Evolutionary conservation across 2,888 invertebrate genomes (phyloP).

Genomic region (Morpho deidamia): DNA sequence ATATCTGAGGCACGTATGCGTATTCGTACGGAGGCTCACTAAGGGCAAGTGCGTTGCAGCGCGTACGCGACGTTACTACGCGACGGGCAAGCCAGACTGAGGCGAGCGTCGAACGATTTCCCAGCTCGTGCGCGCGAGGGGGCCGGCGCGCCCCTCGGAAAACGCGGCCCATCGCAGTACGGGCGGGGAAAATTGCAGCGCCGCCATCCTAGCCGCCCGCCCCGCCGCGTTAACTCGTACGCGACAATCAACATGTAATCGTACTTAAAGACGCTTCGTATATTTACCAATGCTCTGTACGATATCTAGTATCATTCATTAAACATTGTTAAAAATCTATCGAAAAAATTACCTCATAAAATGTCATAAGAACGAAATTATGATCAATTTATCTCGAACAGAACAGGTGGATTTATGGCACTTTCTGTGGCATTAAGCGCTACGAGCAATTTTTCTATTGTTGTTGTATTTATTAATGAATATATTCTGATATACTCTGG

Average conservation of each 20-base stretch:
- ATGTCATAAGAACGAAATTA: too few relatives aligned
- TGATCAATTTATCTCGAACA: too few relatives aligned
- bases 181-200: conserved; percentile 69
- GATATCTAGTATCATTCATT: too few relatives aligned
- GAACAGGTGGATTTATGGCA: too few relatives aligned
- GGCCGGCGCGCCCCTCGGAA: conserved; percentile 70
- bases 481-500: too few relatives aligned
- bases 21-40: conserved; percentile 44
- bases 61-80: conserved; percentile 61
- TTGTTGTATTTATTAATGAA: too few relatives aligned
- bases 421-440: too few relatives aligned
- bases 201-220: conserved; percentile 37
- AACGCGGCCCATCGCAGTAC: conserved; percentile 54
- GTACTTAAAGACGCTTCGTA: too few relatives aligned
- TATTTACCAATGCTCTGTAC: too few relatives aligned
- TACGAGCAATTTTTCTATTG: too few relatives aligned
- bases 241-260: not conserved
- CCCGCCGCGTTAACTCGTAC: conserved; percentile 29
- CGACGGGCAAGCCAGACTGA: conserved; percentile 73
- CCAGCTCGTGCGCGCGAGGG: conserved; percentile 63
- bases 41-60: conserved; percentile 50
- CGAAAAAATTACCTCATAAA: too few relatives aligned
- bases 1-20: conserved; percentile 38
- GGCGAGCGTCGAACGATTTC: conserved; percentile 66
- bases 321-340: too few relatives aligned